Evolutionary conservation across 2,797 vertebrate species (phyloP), one percentile per base, ranked within the genome.

Genomic region (Chromis chromis): DNA sequence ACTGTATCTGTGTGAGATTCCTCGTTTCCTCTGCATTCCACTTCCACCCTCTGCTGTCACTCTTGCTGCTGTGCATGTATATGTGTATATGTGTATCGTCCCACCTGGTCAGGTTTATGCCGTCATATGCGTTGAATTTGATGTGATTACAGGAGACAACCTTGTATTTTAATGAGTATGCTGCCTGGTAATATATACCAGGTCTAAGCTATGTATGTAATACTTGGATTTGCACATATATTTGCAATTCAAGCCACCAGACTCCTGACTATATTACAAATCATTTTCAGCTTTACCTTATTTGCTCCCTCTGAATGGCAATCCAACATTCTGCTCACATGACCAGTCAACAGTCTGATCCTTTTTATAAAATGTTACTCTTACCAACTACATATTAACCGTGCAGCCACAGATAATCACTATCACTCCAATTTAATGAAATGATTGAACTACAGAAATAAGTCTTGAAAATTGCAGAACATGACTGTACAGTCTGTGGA

Each of bases 21-120:
- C 24, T 53, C 2, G 13, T 61, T 62, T 33, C 27, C 1, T 16
- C n/a, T 25, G 4, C 24, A 36, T 59, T 17, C 56, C 25, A 14
- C 12, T 65, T 46, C 21, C 49, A 44, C 16, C 17, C 40, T 70
- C 53, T 55, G 54, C 48, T 66, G 27, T 58, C 50, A 36, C 11
- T 40, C 19, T 59, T 14, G 49, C 22, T 33, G 10, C 4, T 21
- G 27, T 42, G 25, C 11, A 68, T 27, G 4, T 39, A 24, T 58
- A 4, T 31, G 16, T 44, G 56, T 55, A 61, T 36, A 4, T 61
- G 53, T n/a, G 9, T 49, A 12, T 25, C 6, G 14, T 27, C 44
- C 22, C 17, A 61, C 10, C 22, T n/a, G 39, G 6, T 55, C 19
- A 52, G 31, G 50, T 57, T 53, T 19, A 27, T 36, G 13, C 17